Evolutionary conservation across 2,888 invertebrate genomes (phyloP), one percentile per base, ranked within the genome.

Genomic region (Noctua janthe): DNA sequence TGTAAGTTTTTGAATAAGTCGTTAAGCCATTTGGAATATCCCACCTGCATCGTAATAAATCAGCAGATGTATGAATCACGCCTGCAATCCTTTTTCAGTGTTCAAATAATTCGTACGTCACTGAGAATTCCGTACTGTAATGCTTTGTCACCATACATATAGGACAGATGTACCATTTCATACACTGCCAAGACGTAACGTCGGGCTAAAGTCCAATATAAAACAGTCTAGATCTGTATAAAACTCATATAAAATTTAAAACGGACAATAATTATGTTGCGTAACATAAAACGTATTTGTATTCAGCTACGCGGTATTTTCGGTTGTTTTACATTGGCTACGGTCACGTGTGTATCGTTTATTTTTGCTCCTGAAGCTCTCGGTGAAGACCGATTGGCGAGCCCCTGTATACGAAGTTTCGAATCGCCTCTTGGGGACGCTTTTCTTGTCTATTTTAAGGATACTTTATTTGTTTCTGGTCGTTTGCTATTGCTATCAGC

Each of bases 281-380:
- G 90, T 91, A 92, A 93, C 86, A 86, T 88, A 71, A 83, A 85
- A 87, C 89, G 88, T 88, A 85, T 92, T 92, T 91, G 90, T 85
- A 74, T 91, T 91, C 88, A 89, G 88, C 87, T 89, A 91, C 91
- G 88, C 83, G 92, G 91, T 94, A 94, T 94, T 94, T 94, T 94
- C 90, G 89, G 93, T 92, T 91, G 90, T 91, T 91, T 91, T 87
- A 88, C 87, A 89, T 85, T 83, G 74, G 82, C 74, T 77, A 82
- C 84, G 88, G 90, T 95, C 94, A 94, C 95, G 95, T 93, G 95
- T 93, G 95, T 56, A 79, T 39, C 76, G 92, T 94, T 94, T 95
- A 95, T 96, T 95, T 96, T 94, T 88, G 93, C 90, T 89, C 86
- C 89, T 81, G 83, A 89, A 93, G 91, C 91, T 92, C 88, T 86